phyloP scores from a whole-genome alignment of 2,888 invertebrate genomes.

The Embidobia sp. region DNA sequence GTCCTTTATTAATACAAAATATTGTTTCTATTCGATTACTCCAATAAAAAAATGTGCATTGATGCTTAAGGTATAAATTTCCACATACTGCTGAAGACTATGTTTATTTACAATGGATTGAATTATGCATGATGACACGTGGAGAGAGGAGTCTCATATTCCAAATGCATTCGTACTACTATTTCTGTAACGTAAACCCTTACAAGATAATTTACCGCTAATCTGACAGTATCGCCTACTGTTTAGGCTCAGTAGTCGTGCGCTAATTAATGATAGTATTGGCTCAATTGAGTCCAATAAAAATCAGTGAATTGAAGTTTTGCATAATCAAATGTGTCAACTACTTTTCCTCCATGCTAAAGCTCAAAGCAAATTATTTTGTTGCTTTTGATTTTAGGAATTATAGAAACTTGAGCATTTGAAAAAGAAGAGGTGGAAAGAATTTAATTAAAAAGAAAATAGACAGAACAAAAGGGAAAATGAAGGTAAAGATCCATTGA shows the following conservation, averaged over 20 bases:
- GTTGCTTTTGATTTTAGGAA: too few species aligned
- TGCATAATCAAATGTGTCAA: slow-evolving; percentile 33
- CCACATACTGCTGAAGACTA: too few species aligned
- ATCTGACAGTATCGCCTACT: slow-evolving; percentile 19
- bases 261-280: slow-evolving; percentile 44
- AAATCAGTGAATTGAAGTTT: slow-evolving; percentile 28
- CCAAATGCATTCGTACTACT: background rate
- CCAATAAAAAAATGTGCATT: background rate
- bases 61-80: too few species aligned
- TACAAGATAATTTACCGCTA: slow-evolving; percentile 44
- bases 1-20: too few species aligned
- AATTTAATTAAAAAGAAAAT: too few species aligned
- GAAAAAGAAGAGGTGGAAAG: too few species aligned
- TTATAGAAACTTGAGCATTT: too few species aligned
- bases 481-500: too few species aligned
- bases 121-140: background rate
- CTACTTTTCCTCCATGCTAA: too few species aligned
- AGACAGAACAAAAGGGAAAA: too few species aligned
- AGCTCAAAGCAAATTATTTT: too few species aligned
- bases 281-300: slow-evolving; percentile 57
- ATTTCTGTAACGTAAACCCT: slow-evolving; percentile 17
- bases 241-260: slow-evolving; percentile 21
- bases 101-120: slow-evolving; percentile 3
- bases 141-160: background rate
- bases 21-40: too few species aligned